Base-by-base conservation (phyloP, 2,113 vertebrate genomes). In the Sigmodon hispidus region DNA sequence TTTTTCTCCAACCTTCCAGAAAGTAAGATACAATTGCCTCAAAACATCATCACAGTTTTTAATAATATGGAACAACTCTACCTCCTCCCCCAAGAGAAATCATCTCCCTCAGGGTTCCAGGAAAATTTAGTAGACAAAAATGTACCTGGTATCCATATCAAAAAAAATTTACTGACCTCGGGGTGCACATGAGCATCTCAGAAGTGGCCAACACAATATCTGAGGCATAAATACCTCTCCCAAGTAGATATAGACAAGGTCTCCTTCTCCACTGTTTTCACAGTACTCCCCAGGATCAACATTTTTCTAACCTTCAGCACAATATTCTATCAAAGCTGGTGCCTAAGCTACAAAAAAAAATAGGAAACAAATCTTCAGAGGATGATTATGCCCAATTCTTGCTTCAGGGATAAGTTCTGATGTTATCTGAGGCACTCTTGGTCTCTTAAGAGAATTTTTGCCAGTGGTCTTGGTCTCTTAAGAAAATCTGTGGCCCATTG, bases 1-100 rank as follows among this genome's bases (percentile, higher is more conserved):
- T 84, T 96, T 95, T 95, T 96, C 72, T 90, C 69, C 80, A 90
- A 79, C 77, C 92, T 94, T 95, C 85, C 83, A 94, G 55, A 91
- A 93, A 96, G 90, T 93, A 72, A 96, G 88, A 94, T 94, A 67
- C 63, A 95, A 94, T 91, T 96, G 57, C 48, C 69, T 72, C 43
- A 90, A 96, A 69, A 94, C 50, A 89, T 84, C 87, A 95, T 70
- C 50, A 93, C 29, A 89, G 84, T 59, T 85, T 95, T 96, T 69
- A 97, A 72, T 94, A 91, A 91, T 87, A 88, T 70, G 40, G 52
- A 94, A 79, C 19, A 22, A 81, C n/a, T 88, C 36, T 8, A 31
- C 36, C 36, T 67, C 29, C 90, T 90, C 81, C 59, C 34, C 40
- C 5, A 65, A 95, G 93, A 89, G 59, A 94, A 93, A 87, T 67